Evolutionary conservation across 2,113 vertebrate genomes (phyloP).

Genomic region (Scytalopus superciliaris): DNA sequence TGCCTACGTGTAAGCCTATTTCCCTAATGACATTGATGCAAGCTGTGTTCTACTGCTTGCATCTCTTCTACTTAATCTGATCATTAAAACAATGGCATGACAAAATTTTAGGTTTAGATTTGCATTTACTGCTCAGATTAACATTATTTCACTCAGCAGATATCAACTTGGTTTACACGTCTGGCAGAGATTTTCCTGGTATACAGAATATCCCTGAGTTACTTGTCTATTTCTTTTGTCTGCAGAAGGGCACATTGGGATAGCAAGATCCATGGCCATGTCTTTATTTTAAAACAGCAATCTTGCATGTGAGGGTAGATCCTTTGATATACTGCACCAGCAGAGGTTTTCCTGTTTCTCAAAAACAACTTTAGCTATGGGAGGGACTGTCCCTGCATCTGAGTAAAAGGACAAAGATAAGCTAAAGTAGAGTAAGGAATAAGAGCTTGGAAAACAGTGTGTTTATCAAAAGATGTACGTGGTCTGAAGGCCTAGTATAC

Average conservation of each 20-base stretch:
- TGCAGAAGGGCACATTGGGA: neutral
- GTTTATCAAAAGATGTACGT: rapidly evolving
- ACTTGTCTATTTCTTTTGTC: neutral
- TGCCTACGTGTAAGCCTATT: neutral
- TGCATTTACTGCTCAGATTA: neutral
- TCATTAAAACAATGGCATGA: neutral
- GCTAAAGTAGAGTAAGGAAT: neutral
- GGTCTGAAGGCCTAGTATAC: neutral
- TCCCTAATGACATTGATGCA: neutral
- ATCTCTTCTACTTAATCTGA: neutral
- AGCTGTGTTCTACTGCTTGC: rapidly evolving
- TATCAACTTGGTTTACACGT: neutral
- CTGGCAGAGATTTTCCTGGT: neutral
- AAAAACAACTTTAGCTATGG: neutral
- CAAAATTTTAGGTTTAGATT: neutral
- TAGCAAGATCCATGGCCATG: neutral
- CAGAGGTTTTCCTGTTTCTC: neutral
- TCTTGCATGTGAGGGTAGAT: rapidly evolving
- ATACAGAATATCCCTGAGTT: neutral
- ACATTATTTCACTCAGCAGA: neutral
- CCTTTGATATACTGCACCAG: neutral
- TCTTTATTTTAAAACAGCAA: neutral
- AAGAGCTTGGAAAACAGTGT: neutral
- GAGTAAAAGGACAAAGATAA: neutral
- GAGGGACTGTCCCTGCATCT: neutral